Evolutionary conservation across 2,113 vertebrate genomes (phyloP).

Genomic region (Caranx ignobilis): DNA sequence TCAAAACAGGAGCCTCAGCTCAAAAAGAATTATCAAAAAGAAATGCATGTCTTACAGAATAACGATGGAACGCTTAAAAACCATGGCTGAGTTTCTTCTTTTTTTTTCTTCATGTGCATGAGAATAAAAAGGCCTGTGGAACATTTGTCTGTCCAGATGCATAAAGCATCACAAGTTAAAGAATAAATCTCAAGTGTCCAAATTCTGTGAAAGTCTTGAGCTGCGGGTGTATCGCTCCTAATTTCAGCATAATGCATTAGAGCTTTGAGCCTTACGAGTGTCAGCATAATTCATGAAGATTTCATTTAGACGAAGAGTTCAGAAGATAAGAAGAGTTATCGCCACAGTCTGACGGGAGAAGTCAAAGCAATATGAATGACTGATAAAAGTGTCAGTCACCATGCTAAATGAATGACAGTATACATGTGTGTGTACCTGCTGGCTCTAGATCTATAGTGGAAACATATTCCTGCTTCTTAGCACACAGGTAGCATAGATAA

Average conservation of each 20-base stretch:
- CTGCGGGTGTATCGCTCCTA: slow-evolving; percentile 17
- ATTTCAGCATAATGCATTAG: slow-evolving; percentile 47
- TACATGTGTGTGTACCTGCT: background rate
- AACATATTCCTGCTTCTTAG: background rate
- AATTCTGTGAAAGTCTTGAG: slow-evolving; percentile 56
- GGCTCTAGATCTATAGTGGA: background rate
- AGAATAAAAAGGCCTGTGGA: slow-evolving; percentile 20
- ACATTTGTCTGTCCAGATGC: slow-evolving; percentile 50
- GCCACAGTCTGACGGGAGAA: slow-evolving; percentile 1
- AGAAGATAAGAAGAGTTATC: slow-evolving; percentile 40
- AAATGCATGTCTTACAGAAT: slow-evolving; percentile 58
- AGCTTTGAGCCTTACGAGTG: slow-evolving; percentile 43
- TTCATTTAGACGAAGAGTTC: slow-evolving; percentile 36
- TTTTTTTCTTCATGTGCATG: slow-evolving; percentile 2
- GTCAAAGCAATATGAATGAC: background rate
- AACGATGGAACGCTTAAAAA: slow-evolving; percentile 40
- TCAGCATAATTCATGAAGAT: slow-evolving; percentile 64
- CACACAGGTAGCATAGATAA: background rate
- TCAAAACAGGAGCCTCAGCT: slow-evolving; percentile 59
- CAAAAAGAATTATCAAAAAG: slow-evolving; percentile 67
- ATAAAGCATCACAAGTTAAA: slow-evolving; percentile 67
- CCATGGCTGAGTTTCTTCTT: slow-evolving; percentile 20
- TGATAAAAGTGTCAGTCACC: background rate
- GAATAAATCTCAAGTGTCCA: slow-evolving; percentile 40
- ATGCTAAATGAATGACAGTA: slow-evolving; percentile 11